Evolutionary conservation across 2,888 invertebrate species (phyloP), one percentile per base, ranked within the genome.

Genomic region (Willowsia nigromaculata): DNA sequence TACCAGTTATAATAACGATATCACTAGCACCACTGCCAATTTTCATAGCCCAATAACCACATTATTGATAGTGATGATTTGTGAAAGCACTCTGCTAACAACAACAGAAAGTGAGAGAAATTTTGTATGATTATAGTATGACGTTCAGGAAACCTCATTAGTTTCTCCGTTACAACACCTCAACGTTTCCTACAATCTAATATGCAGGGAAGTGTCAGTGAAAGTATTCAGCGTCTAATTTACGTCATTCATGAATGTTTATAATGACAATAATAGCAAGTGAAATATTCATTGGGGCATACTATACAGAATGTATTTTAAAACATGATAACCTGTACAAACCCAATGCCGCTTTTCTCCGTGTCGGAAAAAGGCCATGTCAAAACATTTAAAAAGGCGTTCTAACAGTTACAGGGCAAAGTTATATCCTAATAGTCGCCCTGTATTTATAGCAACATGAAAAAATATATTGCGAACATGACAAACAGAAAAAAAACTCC

Each of bases 11-110:
- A n/a, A n/a, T n/a, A n/a, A n/a, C n/a, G n/a, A 25, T 59, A 15
- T 9, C 15, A 37, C n/a, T 43, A 15, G 47, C 59, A 40, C 78
- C 53, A 53, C 25, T 80, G 59, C 33, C 86, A 68, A 86, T 84
- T 84, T 88, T 88, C 88, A 78, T 84, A 82, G 53, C 40, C 84
- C 56, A 84, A 88, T 78, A 84, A 84, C 37, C 84, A 83, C 82
- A 82, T 50, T 25, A 71, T 74, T 27, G 53, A 76, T 68, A 30
- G 37, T 50, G 33, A 76, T 74, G 47, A 43, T 74, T 74, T 74
- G 74, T 74, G 74, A 47, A 43, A 47, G 25, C 25, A 7, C 25
- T 74, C 43, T 43, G 43, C 74, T 18, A 25, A 74, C 43, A 43
- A 43, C 4, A 18, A 5, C 15, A 5, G 47, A 4, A 25, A 25